These are phyloP conservation scores for Aphodius granarius DNA, from an alignment of 2,888 invertebrate species.

Conservation along the genomic window DNA sequence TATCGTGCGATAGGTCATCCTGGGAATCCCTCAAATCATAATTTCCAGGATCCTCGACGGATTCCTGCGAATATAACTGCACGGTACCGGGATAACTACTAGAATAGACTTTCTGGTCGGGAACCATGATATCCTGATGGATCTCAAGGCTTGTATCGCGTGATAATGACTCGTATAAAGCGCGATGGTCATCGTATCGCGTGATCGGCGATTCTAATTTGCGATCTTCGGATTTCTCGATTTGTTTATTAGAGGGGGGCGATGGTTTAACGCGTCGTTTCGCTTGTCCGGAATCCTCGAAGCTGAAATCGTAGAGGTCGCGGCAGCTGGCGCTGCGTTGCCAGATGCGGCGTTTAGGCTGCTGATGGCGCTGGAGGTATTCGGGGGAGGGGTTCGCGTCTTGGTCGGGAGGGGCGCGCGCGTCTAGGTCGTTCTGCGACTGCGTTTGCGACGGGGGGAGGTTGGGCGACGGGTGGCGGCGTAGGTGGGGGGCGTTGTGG, in stretches of 20 bases:
- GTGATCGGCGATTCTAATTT: conserved; percentile 71
- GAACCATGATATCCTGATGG: conserved; percentile 65
- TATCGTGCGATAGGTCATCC: conserved; percentile 86
- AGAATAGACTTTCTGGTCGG: conserved; percentile 76
- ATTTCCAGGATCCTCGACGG: conserved; percentile 65
- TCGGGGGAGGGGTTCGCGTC: conserved; percentile 18
- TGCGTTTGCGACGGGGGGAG: conserved; percentile 51
- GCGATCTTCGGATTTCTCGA: conserved; percentile 51
- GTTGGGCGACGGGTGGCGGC: conserved; percentile 28
- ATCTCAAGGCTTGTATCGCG: conserved; percentile 65
- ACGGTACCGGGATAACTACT: conserved; percentile 85
- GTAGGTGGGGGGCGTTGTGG: not conserved
- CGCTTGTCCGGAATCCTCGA: conserved; percentile 70
- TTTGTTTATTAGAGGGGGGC: conserved; percentile 50
- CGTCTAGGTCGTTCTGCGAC: conserved; percentile 52
- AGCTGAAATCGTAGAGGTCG: conserved; percentile 77
- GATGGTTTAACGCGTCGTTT: conserved; percentile 60
- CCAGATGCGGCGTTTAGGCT: conserved; percentile 61
- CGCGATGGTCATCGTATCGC: conserved; percentile 70
- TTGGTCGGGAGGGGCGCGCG: not conserved
- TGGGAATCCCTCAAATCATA: conserved; percentile 72
- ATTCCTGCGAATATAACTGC: conserved; percentile 62
- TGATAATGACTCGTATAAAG: conserved; percentile 65
- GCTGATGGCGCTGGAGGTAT: conserved; percentile 35
- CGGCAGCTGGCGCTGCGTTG: conserved; percentile 82